A percentile compares a stretch with the other conserved stretches of the same genome.
These are phyloP conservation scores for Acrossocheilus fasciatus DNA, from an alignment of 2,797 vertebrate species.

Conservation along the genomic window DNA sequence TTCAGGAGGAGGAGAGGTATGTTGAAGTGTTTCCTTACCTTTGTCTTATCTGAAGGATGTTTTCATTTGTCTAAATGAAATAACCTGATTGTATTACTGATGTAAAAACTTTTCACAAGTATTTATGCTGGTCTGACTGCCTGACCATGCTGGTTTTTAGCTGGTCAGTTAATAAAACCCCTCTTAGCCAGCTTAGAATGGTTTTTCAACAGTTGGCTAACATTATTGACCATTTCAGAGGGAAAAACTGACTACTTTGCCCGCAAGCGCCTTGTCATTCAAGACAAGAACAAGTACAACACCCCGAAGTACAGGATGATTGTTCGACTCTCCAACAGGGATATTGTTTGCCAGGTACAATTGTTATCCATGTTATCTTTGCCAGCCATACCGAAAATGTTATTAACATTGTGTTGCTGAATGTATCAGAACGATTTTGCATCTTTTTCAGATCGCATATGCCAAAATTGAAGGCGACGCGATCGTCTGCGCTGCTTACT, in stretches of 20 bases:
- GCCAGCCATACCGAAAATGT: background rate
- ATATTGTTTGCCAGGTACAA: conserved; percentile 95
- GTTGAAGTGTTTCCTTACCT: background rate
- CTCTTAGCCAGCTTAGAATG: background rate
- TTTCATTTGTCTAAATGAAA: background rate
- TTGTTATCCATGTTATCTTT: background rate
- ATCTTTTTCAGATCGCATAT: conserved; percentile 87
- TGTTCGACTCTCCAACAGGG: conserved; percentile 95
- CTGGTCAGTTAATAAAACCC: background rate
- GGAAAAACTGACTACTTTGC: conserved; percentile 98
- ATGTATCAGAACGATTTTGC: background rate
- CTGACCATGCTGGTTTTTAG: background rate
- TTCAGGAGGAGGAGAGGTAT: conserved; percentile 97
- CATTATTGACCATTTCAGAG: conserved; percentile 78
- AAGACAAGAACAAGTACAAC: conserved; percentile 99
- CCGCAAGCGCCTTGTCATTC: conserved; percentile 94
- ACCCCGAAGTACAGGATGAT: conserved; percentile 98
- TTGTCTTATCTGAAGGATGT: background rate
- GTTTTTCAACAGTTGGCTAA: background rate
- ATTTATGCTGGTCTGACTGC: background rate
- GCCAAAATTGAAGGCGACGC: conserved; percentile 95
- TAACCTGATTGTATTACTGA: background rate
- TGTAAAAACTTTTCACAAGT: background rate
- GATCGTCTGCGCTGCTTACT: conserved; percentile 96
- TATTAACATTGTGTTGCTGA: background rate